Base-by-base conservation (phyloP, 2,113 vertebrate species). In the Cavia aperea region DNA sequence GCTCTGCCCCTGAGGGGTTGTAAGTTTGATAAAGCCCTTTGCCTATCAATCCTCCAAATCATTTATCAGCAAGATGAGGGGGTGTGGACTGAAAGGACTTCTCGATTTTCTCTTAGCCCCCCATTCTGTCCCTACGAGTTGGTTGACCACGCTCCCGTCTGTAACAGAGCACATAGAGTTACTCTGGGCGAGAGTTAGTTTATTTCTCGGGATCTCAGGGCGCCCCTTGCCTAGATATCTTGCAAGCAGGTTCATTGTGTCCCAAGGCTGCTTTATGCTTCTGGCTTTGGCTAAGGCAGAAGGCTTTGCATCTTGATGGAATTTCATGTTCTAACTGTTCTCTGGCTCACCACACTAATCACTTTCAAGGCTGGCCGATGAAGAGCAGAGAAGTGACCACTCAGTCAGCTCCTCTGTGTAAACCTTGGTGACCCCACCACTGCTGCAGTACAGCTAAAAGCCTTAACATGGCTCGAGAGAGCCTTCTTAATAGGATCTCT, bases 231-330 rank as follows among this genome's bases (percentile, higher is more conserved):
- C 84, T 29, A 87, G 75, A 4, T 77, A 70, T 29, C 79, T 73
- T 63, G 15, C 39, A 54, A 72, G 4, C 36, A 24, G 16, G 23
- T 63, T 63, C 19, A 12, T 46, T 18, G 33, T 23, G 54, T 33
- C 26, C 39, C 56, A 10, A 39, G 21, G 36, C 46, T 46, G n/a
- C 56, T 65, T 10, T 72, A 68, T 54, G 23, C 62, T 78, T 78
- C 54, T 94, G 33, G 31, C 19, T 93, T 86, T 65, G 66, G 85
- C 58, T 90, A 31, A 82, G 75, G 81, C 39, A 65, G 65, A 94
- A 58, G 62, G 29, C 62, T 70, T 63, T 86, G 46, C 58, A 90
- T 62, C 33, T 7, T 10, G 43, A 10, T 81, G 14, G 24, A 88
- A 78, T 92, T 82, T 70, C 60, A 60, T 26, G 33, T 73, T 39